Evolutionary conservation across 2,888 invertebrate genomes (phyloP), one percentile per base, ranked within the genome.

Genomic region (Petrophora chlorosata): DNA sequence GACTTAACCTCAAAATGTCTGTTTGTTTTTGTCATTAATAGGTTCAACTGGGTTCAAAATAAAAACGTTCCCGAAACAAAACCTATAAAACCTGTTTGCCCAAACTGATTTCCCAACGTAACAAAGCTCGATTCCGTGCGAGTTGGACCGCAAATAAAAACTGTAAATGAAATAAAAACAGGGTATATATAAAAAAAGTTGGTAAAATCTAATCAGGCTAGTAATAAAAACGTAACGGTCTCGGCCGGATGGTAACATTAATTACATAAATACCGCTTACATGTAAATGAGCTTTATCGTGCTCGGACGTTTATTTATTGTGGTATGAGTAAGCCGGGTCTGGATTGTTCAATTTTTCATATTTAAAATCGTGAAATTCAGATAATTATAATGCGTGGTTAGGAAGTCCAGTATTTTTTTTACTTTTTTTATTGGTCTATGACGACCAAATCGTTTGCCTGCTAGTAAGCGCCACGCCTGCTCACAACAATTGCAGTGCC

Each of bases 191-290:
- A 61, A 41, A 45, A n/a, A 40, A 50, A 55, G 50, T 59, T 52
- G 49, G 58, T 65, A 50, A 41, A 69, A 67, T 71, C 67, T 71
- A 69, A 71, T 71, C 71, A 58, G 47, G 50, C 48, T 61, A 47
- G 63, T 61, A 62, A 66, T 67, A 65, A 66, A 63, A 70, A 59
- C 55, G 61, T 55, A 54, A 48, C 56, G 55, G 56, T 67, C 61
- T 59, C 54, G 56, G 42, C 46, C 58, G 62, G 68, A 65, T 65
- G 63, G 63, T 58, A 63, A 61, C 69, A 71, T 70, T 73, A 66
- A 70, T 73, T 67, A 69, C 56, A 67, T 56, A 71, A 73, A 73
- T 74, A 72, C 71, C 69, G 67, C 63, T 72, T 65, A 61, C 62
- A 60, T 64, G 70, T 72, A 62, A 73, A 74, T 73, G 70, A 70